Conservation (phyloP, 30 jellyfish, hydroid and myxozoan species). For the Chrysaora quinquecirrha region DNA sequence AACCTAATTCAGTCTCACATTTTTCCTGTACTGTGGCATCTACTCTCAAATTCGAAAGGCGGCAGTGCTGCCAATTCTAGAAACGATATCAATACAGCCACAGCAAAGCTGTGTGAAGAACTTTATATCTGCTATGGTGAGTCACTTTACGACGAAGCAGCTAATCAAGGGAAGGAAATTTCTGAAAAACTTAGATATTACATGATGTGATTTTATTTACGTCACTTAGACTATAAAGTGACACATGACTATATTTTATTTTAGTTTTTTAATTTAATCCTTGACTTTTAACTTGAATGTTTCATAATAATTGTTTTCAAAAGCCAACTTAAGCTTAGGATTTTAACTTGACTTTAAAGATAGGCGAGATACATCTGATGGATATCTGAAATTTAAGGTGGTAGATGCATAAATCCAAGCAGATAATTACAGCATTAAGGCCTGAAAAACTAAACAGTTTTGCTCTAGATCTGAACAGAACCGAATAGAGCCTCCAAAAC, state of each 20-base stretch:
- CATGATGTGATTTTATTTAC: slow-evolving; percentile 35
- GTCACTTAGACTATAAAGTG: neutral
- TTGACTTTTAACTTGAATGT: no score
- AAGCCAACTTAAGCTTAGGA: no score
- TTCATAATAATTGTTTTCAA: no score
- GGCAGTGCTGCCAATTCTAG: slow-evolving; percentile 87
- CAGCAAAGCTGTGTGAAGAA: slow-evolving; percentile 66
- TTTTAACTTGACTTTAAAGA: no score
- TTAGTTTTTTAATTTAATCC: neutral
- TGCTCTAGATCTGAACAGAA: no score
- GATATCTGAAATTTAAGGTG: no score
- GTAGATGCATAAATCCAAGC: no score
- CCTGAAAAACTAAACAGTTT: no score
- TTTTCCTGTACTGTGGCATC: slow-evolving; percentile 88
- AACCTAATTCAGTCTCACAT: slow-evolving; percentile 61
- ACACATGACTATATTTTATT: neutral
- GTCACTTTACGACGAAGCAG: slow-evolving; percentile 80
- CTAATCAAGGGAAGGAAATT: slow-evolving; percentile 58
- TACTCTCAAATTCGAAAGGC: slow-evolving; percentile 63
- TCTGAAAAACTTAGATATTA: slow-evolving; percentile 63
- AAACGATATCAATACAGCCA: slow-evolving; percentile 68
- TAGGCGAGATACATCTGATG: no score
- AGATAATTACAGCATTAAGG: no score
- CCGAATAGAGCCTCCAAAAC: no score
- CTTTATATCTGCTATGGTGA: slow-evolving; percentile 78